Evolutionary conservation across 2,797 vertebrate species (phyloP).

Genomic region (Myoxocephalus aenaeus): DNA sequence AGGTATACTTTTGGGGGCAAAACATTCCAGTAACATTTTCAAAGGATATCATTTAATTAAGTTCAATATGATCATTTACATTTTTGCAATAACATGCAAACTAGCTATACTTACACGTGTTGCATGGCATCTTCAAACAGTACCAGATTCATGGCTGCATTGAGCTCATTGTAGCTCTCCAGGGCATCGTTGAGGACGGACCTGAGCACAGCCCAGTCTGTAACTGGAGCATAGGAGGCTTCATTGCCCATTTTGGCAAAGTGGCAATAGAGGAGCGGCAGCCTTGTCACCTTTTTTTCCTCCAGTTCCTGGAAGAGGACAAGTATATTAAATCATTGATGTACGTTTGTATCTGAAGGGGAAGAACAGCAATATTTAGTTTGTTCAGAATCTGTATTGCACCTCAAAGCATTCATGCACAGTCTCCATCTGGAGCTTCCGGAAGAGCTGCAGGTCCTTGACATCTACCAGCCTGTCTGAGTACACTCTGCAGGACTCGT

Average conservation of each 20-base stretch:
- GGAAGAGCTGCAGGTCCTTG: slow-evolving; percentile 83
- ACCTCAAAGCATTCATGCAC: slow-evolving; percentile 86
- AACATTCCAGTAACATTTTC: not conserved
- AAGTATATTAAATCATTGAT: slow-evolving; percentile 28
- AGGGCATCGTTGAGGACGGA: slow-evolving; percentile 80
- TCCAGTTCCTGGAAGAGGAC: slow-evolving; percentile 79
- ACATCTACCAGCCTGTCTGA: slow-evolving; percentile 86
- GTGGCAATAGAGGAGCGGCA: slow-evolving; percentile 86
- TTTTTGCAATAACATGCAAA: slow-evolving; percentile 4
- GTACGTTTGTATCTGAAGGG: slow-evolving; percentile 22
- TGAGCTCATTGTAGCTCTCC: slow-evolving; percentile 86
- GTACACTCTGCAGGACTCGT: slow-evolving; percentile 85
- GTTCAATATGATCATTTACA: not conserved
- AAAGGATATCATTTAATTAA: not conserved
- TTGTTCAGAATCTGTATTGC: slow-evolving; percentile 34
- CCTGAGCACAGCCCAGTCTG: slow-evolving; percentile 82
- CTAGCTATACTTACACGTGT: slow-evolving; percentile 82
- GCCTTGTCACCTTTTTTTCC: slow-evolving; percentile 70
- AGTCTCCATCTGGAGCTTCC: slow-evolving; percentile 81
- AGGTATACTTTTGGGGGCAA: not conserved
- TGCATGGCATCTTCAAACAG: slow-evolving; percentile 88
- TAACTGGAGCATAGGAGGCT: slow-evolving; percentile 81
- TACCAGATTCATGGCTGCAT: slow-evolving; percentile 84
- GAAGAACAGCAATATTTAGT: slow-evolving; percentile 1
- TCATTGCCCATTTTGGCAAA: slow-evolving; percentile 75